Base-by-base conservation (phyloP, 2,888 invertebrate genomes). In the Nomada ruficornis region DNA sequence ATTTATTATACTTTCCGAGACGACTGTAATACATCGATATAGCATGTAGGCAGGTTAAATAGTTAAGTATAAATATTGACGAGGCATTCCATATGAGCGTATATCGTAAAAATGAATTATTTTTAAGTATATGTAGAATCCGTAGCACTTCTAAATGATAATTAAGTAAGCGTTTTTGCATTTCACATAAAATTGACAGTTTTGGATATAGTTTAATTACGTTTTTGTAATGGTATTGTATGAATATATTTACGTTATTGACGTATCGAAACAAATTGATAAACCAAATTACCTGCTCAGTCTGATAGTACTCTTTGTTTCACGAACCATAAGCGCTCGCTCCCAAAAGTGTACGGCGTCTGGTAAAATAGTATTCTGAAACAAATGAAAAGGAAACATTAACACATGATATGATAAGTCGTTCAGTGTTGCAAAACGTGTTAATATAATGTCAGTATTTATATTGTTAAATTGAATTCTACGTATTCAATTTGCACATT, bases 301-400 rank as follows among this genome's bases (percentile, higher is more conserved):
- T 89, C 97, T 96, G 86, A 99, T 98, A 1, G 97, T 97, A 77
- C 96, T 97, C 85, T 96, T 96, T 4, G 98, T 98, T 94, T 97
- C 96, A 70, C 98, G 95, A 2, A 99, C 98, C 95, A 97, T 97
- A 76, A 99, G 95, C 0, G 98, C 98, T 92, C 96, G 96, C 93
- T 98, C 97, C 99, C 99, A 99, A 94, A 98, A 99, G 87, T 96
- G 96, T 0, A 98, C 98, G 60, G 99, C 99, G 93, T 98, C 96
- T 0, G 98, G 98, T 87, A 99, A 94, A 84, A 98, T 97, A 68
- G 98, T 98, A 91, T 98, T 97, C 97, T 98, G 95, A 62, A 88
- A 88, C 50, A 23, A 63, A 78, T 44, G 2, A 44, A 75, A 54
- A 74, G 1, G 10, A 11, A 44, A 5, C 3, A 10, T 68, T 80